phyloP scores from a whole-genome alignment of 2,797 vertebrate genomes.

The Pagetopsis macropterus region DNA sequence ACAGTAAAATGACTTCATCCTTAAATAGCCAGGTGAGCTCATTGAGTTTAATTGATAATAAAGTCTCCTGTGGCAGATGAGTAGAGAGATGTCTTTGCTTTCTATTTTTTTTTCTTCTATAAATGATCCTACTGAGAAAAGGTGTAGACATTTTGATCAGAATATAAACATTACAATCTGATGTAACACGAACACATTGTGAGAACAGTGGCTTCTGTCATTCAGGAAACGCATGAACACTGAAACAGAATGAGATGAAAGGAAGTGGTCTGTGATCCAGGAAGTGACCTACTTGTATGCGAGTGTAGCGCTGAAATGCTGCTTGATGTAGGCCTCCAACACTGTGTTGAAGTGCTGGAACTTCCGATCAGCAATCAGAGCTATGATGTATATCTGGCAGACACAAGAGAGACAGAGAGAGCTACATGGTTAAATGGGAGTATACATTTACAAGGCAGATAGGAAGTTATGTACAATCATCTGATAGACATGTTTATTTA shows the following conservation, averaged over 20 bases:
- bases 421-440: conserved; percentile 30
- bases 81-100: not conserved
- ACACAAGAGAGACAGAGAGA: conserved; percentile 27
- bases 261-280: not conserved
- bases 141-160: not conserved
- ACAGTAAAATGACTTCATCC: conserved; percentile 12
- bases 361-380: conserved; percentile 96
- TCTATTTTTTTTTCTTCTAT: not conserved
- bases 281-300: conserved; percentile 93
- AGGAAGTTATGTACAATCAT: conserved; percentile 28
- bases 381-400: conserved; percentile 95
- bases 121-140: not conserved
- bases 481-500: conserved; percentile 37
- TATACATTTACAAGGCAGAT: conserved; percentile 32
- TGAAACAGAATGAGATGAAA: not conserved
- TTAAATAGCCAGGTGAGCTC: not conserved
- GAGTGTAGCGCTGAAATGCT: conserved; percentile 97
- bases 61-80: conserved; percentile 7
- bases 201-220: not conserved
- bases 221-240: not conserved
- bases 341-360: conserved; percentile 99
- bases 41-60: conserved; percentile 3
- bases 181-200: not conserved
- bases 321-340: conserved; percentile 97
- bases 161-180: not conserved